phyloP scores from a whole-genome alignment of 2,888 invertebrate genomes.

The Lamproptera curius region DNA sequence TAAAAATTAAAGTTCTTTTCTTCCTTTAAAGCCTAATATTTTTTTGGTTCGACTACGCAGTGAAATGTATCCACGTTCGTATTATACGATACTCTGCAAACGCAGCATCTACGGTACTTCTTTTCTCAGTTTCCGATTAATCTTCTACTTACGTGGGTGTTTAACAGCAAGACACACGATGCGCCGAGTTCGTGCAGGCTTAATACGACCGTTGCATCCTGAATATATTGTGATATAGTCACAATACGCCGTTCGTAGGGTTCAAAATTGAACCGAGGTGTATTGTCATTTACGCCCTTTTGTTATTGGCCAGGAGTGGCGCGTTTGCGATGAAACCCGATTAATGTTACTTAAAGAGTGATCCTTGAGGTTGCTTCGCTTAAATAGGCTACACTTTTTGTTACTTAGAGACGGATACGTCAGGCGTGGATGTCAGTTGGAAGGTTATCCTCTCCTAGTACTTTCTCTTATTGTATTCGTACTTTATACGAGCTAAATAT shows the following conservation, averaged over 20 bases:
- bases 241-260: background rate
- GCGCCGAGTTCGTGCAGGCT: constrained; percentile 23
- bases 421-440: constrained; percentile 38
- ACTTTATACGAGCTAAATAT: no score
- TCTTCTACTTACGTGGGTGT: constrained; percentile 24
- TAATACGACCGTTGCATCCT: constrained; percentile 23
- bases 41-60: no score
- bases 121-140: constrained; percentile 19
- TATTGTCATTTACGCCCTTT: no score
- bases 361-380: constrained; percentile 54
- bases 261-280: background rate
- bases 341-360: constrained; percentile 75
- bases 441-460: constrained; percentile 44
- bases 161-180: constrained; percentile 21
- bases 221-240: background rate
- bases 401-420: constrained; percentile 68
- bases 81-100: background rate
- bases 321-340: constrained; percentile 46
- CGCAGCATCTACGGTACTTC: constrained; percentile 3
- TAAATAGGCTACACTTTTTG: constrained; percentile 69
- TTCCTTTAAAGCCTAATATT: no score
- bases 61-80: background rate
- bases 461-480: no score
- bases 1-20: no score
- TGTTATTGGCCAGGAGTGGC: constrained; percentile 17